Percentiles rank a stretch among this genome's conserved stretches.
Conservation (phyloP, 2,888 invertebrate species). For the Lasioglossum vierecki region DNA sequence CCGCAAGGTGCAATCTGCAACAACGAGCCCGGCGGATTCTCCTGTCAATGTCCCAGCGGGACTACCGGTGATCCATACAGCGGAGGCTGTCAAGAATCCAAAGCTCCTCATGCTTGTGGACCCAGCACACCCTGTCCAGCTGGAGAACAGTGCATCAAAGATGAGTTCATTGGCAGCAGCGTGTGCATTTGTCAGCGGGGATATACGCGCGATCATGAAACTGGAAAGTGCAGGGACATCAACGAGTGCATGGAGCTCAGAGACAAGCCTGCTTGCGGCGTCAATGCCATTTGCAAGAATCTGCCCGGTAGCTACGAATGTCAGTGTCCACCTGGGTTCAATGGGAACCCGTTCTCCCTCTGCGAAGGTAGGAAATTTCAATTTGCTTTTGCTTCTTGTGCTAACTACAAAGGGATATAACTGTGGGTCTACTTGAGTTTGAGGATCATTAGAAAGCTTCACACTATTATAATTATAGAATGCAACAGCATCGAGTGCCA, state of each 20-base stretch:
- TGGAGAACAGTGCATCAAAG: conserved; percentile 94
- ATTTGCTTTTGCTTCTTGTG: neutral
- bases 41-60: conserved; percentile 94
- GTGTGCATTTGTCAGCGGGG: conserved; percentile 96
- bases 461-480: conserved; percentile 81
- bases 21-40: conserved; percentile 93
- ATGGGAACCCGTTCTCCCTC: conserved; percentile 94
- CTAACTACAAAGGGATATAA: neutral
- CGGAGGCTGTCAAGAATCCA: conserved; percentile 90
- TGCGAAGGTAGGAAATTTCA: conserved; percentile 87
- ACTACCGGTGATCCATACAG: conserved; percentile 92
- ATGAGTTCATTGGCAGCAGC: conserved; percentile 89
- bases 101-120: conserved; percentile 89
- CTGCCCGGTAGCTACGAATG: conserved; percentile 97
- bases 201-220: conserved; percentile 90
- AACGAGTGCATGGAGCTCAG: conserved; percentile 92
- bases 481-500: conserved; percentile 93
- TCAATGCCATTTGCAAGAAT: conserved; percentile 96
- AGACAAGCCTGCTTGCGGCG: conserved; percentile 92
- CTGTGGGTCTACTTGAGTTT: no score
- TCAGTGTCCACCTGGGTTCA: conserved; percentile 94
- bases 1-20: conserved; percentile 94
- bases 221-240: conserved; percentile 92
- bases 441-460: neutral
- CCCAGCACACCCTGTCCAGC: conserved; percentile 91